A percentile compares a stretch with the other conserved stretches of the same genome.
These are phyloP conservation scores for Erynnis tages DNA, from an alignment of 2,888 invertebrate genomes.

Conservation along the genomic window DNA sequence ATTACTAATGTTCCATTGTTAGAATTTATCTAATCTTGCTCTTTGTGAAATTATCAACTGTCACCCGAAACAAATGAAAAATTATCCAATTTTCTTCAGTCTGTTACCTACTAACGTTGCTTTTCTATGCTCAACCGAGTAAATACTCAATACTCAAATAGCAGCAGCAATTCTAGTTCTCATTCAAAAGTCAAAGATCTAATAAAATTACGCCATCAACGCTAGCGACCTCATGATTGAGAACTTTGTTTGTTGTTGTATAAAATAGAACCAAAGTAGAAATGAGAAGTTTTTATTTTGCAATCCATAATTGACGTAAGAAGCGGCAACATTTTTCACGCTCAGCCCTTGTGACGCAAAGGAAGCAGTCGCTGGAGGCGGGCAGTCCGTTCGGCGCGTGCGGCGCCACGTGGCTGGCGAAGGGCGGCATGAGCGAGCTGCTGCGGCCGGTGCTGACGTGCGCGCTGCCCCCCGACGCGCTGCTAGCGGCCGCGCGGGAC, in stretches of 20 bases:
- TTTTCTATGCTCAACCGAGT: too few species aligned
- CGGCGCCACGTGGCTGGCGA: constrained; percentile 67
- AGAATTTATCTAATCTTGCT: too few species aligned
- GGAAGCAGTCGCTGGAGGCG: constrained; percentile 84
- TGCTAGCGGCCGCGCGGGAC: constrained; percentile 94
- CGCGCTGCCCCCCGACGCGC: constrained; percentile 86
- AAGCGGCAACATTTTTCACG: constrained; percentile 47
- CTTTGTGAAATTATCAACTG: too few species aligned
- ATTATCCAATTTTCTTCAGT: too few species aligned
- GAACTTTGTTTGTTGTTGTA: not conserved
- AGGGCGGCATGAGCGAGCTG: constrained; percentile 71
- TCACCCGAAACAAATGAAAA: too few species aligned
- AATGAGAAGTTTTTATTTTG: not conserved
- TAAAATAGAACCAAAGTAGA: not conserved
- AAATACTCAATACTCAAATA: too few species aligned
- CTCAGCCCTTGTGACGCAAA: constrained; percentile 59
- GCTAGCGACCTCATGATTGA: too few species aligned
- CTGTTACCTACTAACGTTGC: too few species aligned
- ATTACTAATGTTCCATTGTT: too few species aligned
- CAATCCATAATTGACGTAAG: constrained; percentile 17
- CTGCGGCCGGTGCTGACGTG: constrained; percentile 79
- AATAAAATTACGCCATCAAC: too few species aligned
- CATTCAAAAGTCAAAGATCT: too few species aligned
- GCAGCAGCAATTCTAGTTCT: too few species aligned
- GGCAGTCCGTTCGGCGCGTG: constrained; percentile 83